A percentile compares a stretch with the other conserved stretches of the same genome.
These are phyloP conservation scores for Tympanoctomys barrerae DNA, from an alignment of 2,797 vertebrate species.

Conservation along the genomic window DNA sequence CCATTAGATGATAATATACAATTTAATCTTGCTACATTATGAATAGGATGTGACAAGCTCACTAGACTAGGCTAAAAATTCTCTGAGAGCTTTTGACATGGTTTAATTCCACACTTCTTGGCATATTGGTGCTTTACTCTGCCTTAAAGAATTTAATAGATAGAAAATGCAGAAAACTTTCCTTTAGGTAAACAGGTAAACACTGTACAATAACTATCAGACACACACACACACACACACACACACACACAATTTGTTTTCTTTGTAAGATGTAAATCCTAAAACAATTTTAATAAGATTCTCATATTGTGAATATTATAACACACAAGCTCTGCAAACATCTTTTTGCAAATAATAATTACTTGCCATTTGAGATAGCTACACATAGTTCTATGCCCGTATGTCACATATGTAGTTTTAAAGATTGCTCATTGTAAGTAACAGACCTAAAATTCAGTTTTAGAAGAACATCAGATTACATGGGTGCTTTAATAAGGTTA, in stretches of 20 bases:
- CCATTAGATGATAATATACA: constrained; percentile 78
- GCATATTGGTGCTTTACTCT: background rate
- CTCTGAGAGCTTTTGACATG: constrained; percentile 37
- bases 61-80: constrained; percentile 54
- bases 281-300: background rate
- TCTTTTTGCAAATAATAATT: constrained; percentile 28
- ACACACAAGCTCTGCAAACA: background rate
- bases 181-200: background rate
- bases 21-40: constrained; percentile 72
- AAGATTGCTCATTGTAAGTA: background rate
- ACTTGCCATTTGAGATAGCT: background rate
- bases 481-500: constrained; percentile 11
- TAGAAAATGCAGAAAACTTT: background rate
- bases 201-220: background rate
- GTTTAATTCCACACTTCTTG: constrained; percentile 27
- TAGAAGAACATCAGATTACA: constrained; percentile 31
- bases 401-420: background rate
- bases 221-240: background rate
- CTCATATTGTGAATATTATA: background rate
- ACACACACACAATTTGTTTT: background rate
- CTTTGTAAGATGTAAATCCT: background rate
- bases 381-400: background rate
- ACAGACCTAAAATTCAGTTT: background rate
- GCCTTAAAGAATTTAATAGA: constrained; percentile 2
- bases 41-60: constrained; percentile 71